Evolutionary conservation across 2,113 vertebrate species (phyloP), one percentile per base, ranked within the genome.

Genomic region (Falco punctatus): DNA sequence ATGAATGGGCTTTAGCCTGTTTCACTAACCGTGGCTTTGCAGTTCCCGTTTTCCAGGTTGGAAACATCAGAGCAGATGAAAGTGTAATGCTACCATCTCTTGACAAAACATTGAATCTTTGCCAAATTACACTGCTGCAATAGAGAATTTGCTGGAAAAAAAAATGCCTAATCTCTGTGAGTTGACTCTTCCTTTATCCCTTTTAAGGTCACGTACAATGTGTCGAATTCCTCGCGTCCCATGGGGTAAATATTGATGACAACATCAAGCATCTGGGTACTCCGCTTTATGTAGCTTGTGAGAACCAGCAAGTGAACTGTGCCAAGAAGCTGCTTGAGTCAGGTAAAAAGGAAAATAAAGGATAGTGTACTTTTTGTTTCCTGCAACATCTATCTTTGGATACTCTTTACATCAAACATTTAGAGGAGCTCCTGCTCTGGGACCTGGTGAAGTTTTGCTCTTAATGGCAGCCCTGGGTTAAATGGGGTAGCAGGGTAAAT

Each of bases 221-320:
- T 95, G 95, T 99, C 0, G 98, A 99, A 77, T 46, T 95, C 51
- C 98, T 99, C 1, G 88, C 89, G 0, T 95, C 97, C 90, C 54
- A 40, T 16, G 98, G 99, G 13, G 97, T 94, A 59, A 97, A 98
- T 81, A 96, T 99, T 87, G 98, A 99, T 86, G 95, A 97, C 85
- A 87, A 95, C 52, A 92, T 98, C 67, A 95, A 93, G 40, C 97
- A 98, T 46, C 92, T 98, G 69, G 99, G 99, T 33, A 98, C 98
- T n/a, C 98, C 99, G 0, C 98, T 99, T 5, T 98, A 99, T 26
- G 81, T 98, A 7, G 99, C 99, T 35, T 99, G 99, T 98, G 97
- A 98, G 89, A 98, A 98, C 74, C 97, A 97, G 92, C 98, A 98
- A 48, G 73, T 98, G 52, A 95, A 81, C 48, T 98, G 98, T 72